Evolutionary conservation across 1,140 invertebrate genomes (phyloP).

Genomic region (Patella vulgata): DNA sequence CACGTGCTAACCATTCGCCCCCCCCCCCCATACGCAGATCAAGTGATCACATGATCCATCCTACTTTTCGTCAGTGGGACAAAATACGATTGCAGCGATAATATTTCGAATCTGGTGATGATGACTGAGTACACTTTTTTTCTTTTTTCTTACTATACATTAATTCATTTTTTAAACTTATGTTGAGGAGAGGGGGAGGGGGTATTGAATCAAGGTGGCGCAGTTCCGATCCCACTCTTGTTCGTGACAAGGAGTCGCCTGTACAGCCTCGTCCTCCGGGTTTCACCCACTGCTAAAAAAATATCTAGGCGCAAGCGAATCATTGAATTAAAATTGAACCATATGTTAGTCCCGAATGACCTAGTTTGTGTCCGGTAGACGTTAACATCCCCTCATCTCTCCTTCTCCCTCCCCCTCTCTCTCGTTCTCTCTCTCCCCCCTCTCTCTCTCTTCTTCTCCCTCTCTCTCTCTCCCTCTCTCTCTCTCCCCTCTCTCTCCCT

Average conservation of each 20-base stretch:
- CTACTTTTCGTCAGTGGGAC: too few relatives aligned
- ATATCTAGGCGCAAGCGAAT: too few relatives aligned
- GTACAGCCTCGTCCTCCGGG: not conserved
- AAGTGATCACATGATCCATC: too few relatives aligned
- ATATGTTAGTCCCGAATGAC: not conserved
- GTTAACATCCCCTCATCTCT: too few relatives aligned
- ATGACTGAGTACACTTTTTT: not conserved
- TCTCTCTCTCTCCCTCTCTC: not conserved
- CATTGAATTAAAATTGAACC: too few relatives aligned
- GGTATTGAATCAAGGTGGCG: too few relatives aligned
- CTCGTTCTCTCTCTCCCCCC: not conserved
- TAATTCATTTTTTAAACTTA: not conserved
- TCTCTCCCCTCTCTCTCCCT: not conserved
- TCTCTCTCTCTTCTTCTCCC: conserved; percentile 6
- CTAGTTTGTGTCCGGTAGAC: not conserved
- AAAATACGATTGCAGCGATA: too few relatives aligned
- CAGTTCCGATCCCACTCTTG: not conserved
- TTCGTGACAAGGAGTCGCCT: not conserved
- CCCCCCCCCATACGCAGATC: too few relatives aligned
- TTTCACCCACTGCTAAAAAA: not conserved
- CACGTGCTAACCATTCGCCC: too few relatives aligned
- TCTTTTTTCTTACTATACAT: not conserved
- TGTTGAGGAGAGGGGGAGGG: too few relatives aligned
- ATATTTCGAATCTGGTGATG: too few relatives aligned
- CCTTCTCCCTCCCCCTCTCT: too few relatives aligned